phyloP scores from a whole-genome alignment of 2,797 vertebrate species.

The Gephyroberyx darwinii region DNA sequence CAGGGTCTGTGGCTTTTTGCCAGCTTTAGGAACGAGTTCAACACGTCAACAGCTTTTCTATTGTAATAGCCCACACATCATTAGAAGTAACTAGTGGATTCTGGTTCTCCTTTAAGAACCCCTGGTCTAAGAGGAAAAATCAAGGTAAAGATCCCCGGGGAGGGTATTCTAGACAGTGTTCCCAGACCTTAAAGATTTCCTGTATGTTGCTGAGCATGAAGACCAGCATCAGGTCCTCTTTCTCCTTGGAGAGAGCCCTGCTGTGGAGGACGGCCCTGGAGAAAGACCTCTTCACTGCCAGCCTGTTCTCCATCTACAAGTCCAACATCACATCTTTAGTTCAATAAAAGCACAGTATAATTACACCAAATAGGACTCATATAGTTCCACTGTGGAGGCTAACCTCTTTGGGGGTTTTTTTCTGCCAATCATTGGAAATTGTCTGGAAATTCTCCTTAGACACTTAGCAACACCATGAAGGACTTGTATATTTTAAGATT shows the following conservation, averaged over 20 bases:
- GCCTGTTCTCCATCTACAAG: slow-evolving; percentile 88
- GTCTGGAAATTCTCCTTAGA: too few species aligned
- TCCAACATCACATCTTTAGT: slow-evolving; percentile 3
- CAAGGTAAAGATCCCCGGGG: background rate
- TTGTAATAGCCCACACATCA: background rate
- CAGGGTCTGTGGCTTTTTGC: too few species aligned
- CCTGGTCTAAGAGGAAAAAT: background rate
- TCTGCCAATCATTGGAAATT: too few species aligned
- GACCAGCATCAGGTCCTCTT: slow-evolving; percentile 89
- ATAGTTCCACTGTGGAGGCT: too few species aligned
- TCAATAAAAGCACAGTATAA: too few species aligned
- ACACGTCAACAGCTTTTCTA: background rate
- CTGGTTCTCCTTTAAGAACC: too few species aligned
- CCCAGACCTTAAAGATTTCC: slow-evolving; percentile 88
- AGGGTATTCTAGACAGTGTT: background rate
- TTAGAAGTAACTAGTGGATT: background rate
- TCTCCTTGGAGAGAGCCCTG: slow-evolving; percentile 88
- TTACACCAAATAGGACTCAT: too few species aligned
- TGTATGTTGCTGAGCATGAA: slow-evolving; percentile 93
- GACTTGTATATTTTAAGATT: too few species aligned
- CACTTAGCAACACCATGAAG: too few species aligned
- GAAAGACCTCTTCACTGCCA: slow-evolving; percentile 90
- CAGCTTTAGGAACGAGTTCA: too few species aligned
- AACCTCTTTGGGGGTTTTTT: too few species aligned
- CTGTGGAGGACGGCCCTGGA: slow-evolving; percentile 88